Percentiles rank a stretch among this genome's conserved stretches.
phyloP scores from a whole-genome alignment of 2,888 invertebrate genomes.

The Kuschelorhynchus macadamiae region DNA sequence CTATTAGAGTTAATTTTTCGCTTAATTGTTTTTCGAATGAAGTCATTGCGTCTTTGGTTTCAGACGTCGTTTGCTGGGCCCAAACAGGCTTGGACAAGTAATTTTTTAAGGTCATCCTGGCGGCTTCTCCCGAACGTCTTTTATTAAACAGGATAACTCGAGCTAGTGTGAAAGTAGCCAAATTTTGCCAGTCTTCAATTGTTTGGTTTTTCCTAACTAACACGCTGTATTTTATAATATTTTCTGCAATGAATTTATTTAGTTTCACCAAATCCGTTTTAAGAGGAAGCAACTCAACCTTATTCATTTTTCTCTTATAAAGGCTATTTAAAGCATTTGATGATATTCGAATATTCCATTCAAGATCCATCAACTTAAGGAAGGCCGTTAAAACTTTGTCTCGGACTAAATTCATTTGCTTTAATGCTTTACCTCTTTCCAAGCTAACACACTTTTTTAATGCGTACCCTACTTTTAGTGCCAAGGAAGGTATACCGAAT shows the following conservation, averaged over 20 bases:
- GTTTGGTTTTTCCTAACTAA: not conserved
- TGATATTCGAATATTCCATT: conserved; percentile 51
- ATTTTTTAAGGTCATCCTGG: conserved; percentile 46
- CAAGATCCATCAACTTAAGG: conserved; percentile 47
- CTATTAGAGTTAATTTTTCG: conserved; percentile 36
- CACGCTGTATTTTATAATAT: conserved; percentile 24
- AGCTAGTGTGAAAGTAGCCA: conserved; percentile 32
- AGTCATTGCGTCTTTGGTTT: conserved; percentile 44
- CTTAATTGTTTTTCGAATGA: conserved; percentile 47
- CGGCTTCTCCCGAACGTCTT: conserved; percentile 50
- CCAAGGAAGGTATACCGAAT: conserved; percentile 42
- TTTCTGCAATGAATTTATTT: conserved; percentile 37
- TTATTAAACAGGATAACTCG: conserved; percentile 52
- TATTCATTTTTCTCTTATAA: conserved; percentile 40
- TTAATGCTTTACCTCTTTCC: conserved; percentile 44
- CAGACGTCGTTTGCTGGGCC: conserved; percentile 41
- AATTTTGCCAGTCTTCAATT: conserved; percentile 15
- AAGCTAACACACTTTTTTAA: conserved; percentile 48
- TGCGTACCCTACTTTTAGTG: conserved; percentile 46
- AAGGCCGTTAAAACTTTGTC: conserved; percentile 35
- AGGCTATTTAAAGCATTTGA: conserved; percentile 49
- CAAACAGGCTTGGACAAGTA: conserved; percentile 42
- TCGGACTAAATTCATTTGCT: conserved; percentile 14
- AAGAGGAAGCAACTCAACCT: conserved; percentile 47
- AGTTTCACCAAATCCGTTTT: conserved; percentile 50